Base-by-base conservation (phyloP, 1,140 invertebrate species). In the Cepaea nemoralis region DNA sequence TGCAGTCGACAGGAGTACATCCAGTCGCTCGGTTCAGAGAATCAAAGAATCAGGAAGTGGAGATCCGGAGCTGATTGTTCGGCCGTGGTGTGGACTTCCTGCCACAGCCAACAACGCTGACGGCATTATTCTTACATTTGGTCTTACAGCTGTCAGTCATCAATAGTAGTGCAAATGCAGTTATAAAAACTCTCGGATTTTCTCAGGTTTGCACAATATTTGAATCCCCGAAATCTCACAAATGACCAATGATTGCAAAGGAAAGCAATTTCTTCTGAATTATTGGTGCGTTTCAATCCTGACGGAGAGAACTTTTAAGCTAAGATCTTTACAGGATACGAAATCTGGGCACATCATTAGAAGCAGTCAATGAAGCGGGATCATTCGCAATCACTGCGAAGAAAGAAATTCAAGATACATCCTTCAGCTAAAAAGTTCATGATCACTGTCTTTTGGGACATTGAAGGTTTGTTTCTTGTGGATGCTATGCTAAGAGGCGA, bases 241-340 rank as follows among this genome's bases (percentile, higher is more conserved):
- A 63, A 31, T 31, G 59, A 63, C 59, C 59, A 63, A 6, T 27
- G n/a, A 63, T 31, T 63, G 59, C 59, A 63, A 63, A 63, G 59
- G n/a, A 31, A 63, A 63, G 59, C 59, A 63, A 63, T 63, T 63
- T 63, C 59, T 63, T 63, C 59, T 63, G 59, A 63, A 63, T 31
- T 27, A 27, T 31, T 63, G n/a, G 59, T 31, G 27, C 59, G 27
- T 63, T 63, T 63, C 27, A 63, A 63, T 31, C n/a, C 59, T 63
- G 59, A 63, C 10, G 59, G 59, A 31, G 59, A 63, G 59, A 63
- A 63, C 22, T 63, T 63, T 63, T 63, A n/a, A 27, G 27, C 27
- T 63, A 63, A 27, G 59, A 31, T 63, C 59, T 10, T 63, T 31
- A 63, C 59, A 63, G 59, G n/a, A 31, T n/a, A 63, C 27, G 59